Evolutionary conservation across 2,797 vertebrate genomes (phyloP).

Genomic region (Thaleichthys pacificus): DNA sequence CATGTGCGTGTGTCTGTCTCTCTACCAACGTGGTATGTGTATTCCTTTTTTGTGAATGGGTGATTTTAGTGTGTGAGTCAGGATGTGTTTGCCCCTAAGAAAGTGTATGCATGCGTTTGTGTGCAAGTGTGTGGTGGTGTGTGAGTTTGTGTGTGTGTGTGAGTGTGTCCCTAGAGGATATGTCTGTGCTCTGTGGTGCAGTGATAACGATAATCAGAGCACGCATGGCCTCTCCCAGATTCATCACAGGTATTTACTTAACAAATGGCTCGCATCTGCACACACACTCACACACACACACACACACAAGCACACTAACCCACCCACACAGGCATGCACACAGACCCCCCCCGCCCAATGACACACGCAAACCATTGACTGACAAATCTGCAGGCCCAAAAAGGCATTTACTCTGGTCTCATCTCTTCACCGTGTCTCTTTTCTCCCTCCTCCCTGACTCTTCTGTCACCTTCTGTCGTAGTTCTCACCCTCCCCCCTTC

Average conservation of each 20-base stretch:
- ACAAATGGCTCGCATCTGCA: background rate
- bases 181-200: background rate
- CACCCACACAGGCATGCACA: background rate
- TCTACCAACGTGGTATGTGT: background rate
- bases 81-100: background rate
- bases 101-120: background rate
- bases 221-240: background rate
- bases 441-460: background rate
- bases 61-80: background rate
- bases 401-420: background rate
- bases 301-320: background rate
- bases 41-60: background rate
- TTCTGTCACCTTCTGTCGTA: background rate
- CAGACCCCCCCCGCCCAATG: background rate
- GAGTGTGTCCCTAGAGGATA: background rate
- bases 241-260: background rate
- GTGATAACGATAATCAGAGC: background rate
- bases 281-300: slow-evolving; percentile 10
- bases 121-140: slow-evolving; percentile 3
- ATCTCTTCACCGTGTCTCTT: background rate
- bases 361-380: background rate
- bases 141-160: slow-evolving; percentile 1
- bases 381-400: background rate
- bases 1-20: background rate
- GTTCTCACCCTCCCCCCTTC: background rate